phyloP scores from a whole-genome alignment of 1,140 invertebrate genomes.

The Heliconius hermathena region DNA sequence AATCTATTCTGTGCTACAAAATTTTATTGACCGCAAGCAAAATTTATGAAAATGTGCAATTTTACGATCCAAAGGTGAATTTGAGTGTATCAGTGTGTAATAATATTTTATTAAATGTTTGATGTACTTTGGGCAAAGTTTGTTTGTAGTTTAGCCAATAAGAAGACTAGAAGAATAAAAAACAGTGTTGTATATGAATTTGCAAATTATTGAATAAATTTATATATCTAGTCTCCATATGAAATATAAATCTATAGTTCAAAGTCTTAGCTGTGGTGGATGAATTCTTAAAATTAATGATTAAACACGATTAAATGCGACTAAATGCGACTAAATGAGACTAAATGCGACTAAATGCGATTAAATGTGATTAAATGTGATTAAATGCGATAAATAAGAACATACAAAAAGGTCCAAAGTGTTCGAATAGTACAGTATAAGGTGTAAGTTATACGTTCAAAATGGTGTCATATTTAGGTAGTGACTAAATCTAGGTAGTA shows the following conservation, averaged over 20 bases:
- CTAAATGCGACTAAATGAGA: constrained; percentile 16
- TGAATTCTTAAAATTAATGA: background rate
- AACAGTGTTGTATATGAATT: background rate
- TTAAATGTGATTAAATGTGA: constrained; percentile 18
- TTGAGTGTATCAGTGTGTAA: background rate
- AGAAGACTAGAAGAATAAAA: background rate
- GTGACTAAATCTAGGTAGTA: constrained; percentile 10
- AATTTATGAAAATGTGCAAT: background rate
- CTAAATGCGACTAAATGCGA: constrained; percentile 10
- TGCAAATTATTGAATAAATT: background rate
- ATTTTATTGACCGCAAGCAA: background rate
- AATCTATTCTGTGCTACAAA: background rate
- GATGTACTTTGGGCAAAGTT: no score
- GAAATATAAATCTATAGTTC: background rate
- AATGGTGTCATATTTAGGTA: constrained; percentile 13
- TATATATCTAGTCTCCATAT: background rate
- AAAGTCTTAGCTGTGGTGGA: constrained; percentile 11
- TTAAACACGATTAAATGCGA: constrained; percentile 8
- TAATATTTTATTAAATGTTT: background rate
- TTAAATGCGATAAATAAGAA: constrained; percentile 11
- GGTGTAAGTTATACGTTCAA: background rate
- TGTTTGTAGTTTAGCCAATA: background rate
- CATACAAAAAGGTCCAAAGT: background rate
- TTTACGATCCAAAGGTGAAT: background rate
- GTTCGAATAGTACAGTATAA: background rate